Base-by-base conservation (phyloP, 2,888 invertebrate species). In the Mellilla xanthometata region DNA sequence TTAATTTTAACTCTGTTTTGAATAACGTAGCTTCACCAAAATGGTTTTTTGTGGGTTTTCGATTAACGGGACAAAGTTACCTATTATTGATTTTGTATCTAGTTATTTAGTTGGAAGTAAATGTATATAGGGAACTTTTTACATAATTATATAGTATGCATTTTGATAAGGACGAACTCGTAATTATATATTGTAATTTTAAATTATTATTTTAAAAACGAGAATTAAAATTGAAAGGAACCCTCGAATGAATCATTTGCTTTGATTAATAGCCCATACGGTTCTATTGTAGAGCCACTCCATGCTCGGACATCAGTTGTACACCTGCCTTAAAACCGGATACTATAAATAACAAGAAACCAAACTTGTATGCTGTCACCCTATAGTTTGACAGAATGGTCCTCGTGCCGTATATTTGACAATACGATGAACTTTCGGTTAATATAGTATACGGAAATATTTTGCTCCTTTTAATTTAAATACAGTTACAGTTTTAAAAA, bases 271-370 rank as follows among this genome's bases (percentile, higher is more conserved):
- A 32, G 44, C 39, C 29, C 27, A 19, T 46, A 36, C 34, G 23
- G 12, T 24, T 22, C 30, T 49, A 22, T 40, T 36, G 27, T 48
- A 36, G 36, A 28, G 39, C 45, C 35, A 39, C 39, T 31, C 39
- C 47, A 36, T 40, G 41, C 34, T 52, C 42, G 42, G 39, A 33
- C 49, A 48, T 54, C 51, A 52, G 52, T 64, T 54, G 68, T 64
- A 65, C 88, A 88, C 86, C 88, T 89, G 88, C 81, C 73, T 62
- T 58, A 65, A 72, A 87, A 85, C 85, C 81, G 83, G 86, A 82
- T 77, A 70, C 74, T 60, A 84, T 86, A 84, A 84, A 85, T 85
- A 77, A 81, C 68, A 65, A 69, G 70, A 74, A 79, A 78, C 79
- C 74, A 73, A 72, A 72, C 75, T 63, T 66, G 69, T 65, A 65